Conservation (phyloP, 1,140 invertebrate species). For the Rhynchophorus ferrugineus region DNA sequence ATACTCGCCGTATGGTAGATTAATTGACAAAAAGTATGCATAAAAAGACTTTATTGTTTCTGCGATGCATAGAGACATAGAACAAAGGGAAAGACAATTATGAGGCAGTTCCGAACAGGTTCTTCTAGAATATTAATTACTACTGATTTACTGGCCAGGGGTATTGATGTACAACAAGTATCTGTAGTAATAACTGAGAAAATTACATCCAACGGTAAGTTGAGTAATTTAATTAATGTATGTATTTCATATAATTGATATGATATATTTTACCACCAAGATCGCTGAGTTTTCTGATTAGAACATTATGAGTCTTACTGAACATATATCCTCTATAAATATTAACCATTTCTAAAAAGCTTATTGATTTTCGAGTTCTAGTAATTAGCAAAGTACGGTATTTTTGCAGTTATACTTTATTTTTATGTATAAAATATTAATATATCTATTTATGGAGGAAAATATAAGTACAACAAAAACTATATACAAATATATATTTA, state of each 20-base stretch:
- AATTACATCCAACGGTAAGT: conserved; percentile 97
- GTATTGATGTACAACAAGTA: conserved; percentile 98
- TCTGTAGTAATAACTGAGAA: conserved; percentile 95
- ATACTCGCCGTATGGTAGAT: conserved; percentile 96
- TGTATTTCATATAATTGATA: no score
- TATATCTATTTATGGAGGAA: no score
- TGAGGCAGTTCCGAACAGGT: conserved; percentile 96
- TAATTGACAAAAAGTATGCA: conserved; percentile 95
- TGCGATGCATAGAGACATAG: conserved; percentile 99
- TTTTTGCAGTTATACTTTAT: no score
- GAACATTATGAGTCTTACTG: conserved; percentile 8
- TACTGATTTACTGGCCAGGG: conserved; percentile 92
- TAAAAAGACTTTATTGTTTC: conserved; percentile 94
- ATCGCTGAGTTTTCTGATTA: conserved; percentile 20
- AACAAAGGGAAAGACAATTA: conserved; percentile 96
- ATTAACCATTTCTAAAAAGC: no score
- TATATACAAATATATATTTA: no score
- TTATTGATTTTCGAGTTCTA: no score
- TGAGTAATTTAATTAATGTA: conserved; percentile 2
- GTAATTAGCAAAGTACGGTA: no score
- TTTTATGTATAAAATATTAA: no score
- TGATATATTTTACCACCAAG: conserved; percentile 23
- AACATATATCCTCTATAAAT: no score
- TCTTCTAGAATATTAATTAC: conserved; percentile 96
- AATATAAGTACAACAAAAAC: no score